These are phyloP conservation scores for Crypturellus undulatus DNA, from an alignment of 2,113 vertebrate genomes.

Conservation along the genomic window DNA sequence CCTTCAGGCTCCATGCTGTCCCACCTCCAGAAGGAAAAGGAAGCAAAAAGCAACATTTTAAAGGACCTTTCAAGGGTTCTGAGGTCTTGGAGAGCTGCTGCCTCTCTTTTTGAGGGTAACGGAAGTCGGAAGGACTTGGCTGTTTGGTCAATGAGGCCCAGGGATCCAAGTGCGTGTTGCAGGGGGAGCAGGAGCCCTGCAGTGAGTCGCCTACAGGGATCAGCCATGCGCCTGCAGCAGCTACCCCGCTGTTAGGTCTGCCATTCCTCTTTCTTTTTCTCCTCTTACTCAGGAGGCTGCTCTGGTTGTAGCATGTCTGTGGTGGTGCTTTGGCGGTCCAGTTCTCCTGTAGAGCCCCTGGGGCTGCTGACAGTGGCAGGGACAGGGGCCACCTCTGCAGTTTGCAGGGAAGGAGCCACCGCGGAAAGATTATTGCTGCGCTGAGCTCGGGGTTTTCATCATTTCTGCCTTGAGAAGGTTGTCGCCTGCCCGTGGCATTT, in stretches of 20 bases:
- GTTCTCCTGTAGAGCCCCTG: neutral
- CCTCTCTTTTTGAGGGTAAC: fast-evolving
- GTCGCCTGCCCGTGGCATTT: neutral
- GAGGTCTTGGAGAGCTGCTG: fast-evolving
- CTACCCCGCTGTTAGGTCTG: neutral
- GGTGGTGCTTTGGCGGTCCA: neutral
- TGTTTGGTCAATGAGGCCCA: neutral
- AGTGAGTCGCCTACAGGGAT: neutral
- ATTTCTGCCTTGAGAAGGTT: neutral
- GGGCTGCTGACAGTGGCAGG: fast-evolving
- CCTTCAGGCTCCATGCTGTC: neutral
- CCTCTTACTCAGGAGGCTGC: fast-evolving
- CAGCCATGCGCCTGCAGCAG: too few relatives aligned
- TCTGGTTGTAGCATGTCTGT: neutral
- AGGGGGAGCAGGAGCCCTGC: neutral
- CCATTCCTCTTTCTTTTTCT: too few relatives aligned
- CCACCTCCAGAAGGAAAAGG: neutral
- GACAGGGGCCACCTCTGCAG: neutral
- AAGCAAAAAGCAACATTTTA: neutral
- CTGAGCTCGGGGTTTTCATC: neutral
- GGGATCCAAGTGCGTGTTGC: neutral
- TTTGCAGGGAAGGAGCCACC: neutral
- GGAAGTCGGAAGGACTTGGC: neutral
- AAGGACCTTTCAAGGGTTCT: neutral
- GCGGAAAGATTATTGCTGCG: too few relatives aligned